Base-by-base conservation (phyloP, 2,113 vertebrate species). In the Vidua macroura region DNA sequence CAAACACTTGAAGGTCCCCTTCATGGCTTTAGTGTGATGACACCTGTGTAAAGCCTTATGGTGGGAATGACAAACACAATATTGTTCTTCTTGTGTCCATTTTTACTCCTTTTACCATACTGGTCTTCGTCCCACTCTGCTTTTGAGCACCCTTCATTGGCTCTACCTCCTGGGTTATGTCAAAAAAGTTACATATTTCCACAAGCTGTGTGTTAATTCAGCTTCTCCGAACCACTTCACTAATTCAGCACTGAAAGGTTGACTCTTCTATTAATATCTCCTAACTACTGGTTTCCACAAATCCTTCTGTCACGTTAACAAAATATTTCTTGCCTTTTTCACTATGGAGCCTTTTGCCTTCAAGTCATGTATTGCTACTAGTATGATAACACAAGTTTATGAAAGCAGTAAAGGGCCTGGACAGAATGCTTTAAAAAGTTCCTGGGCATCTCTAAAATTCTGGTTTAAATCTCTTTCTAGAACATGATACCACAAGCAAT, bases 91-190 rank as follows among this genome's bases (percentile, higher is more conserved):
- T 63, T 3, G 0, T 59, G 53, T 22, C 22, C 10, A 6, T 58
- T 86, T 33, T 56, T 68, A 33, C 20, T 4, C 52, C 8, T 46
- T 78, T 59, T 51, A 15, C 12, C 1, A 2, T 0, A 0, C 3
- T 30, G 8, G 2, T 77, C 27, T 73, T 86, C 44, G 31, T 84
- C 11, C 23, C 21, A 21, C 23, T 66, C 55, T 94, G 25, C 25
- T 35, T 67, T 52, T 86, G 52, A 85, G 39, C 35, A n/a, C 4
- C 8, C 20, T 67, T 72, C 30, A 14, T 7, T 72, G 33, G 4
- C 44, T 64, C 20, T 80, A 2, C 18, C 13, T 76, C 25, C 33
- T 63, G 39, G 23, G 2, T 68, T 85, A 14, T 37, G 23, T 72
- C 23, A 63, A 79, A 55, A 13, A 46, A 46, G 17, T 53, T n/a